Conservation (phyloP, 2,113 vertebrate species). For the Pteruthius melanotis region DNA sequence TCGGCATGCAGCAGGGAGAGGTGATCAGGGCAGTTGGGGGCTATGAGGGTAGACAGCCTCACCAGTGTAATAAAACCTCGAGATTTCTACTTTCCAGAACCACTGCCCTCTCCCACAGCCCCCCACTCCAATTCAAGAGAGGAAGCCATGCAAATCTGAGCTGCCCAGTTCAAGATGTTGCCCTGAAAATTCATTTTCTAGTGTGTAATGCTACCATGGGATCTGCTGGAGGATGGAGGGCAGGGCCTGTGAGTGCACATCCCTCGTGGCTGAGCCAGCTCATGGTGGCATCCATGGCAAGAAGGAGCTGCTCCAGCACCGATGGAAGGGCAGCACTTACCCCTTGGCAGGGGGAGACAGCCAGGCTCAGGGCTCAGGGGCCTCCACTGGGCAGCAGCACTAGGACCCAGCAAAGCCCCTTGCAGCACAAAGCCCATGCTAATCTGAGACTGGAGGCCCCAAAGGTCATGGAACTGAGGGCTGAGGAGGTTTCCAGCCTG, state of each 20-base stretch:
- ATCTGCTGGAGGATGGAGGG: neutral
- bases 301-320: neutral
- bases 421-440: neutral
- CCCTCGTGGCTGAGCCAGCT: rapidly evolving
- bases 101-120: neutral
- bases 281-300: neutral
- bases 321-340: neutral
- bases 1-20: rapidly evolving
- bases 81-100: neutral
- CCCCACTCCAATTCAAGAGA: neutral
- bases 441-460: neutral
- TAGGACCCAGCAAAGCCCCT: neutral
- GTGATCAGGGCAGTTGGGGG: rapidly evolving
- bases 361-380: too few species aligned
- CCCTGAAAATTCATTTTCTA: neutral
- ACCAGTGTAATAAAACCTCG: rapidly evolving
- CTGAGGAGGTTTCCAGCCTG: neutral
- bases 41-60: neutral
- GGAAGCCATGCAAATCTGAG: neutral
- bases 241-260: neutral
- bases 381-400: neutral
- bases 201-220: rapidly evolving
- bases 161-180: neutral
- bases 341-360: neutral
- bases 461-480: neutral